Base-by-base conservation (phyloP, 2,888 invertebrate species). In the Euphydryas editha region DNA sequence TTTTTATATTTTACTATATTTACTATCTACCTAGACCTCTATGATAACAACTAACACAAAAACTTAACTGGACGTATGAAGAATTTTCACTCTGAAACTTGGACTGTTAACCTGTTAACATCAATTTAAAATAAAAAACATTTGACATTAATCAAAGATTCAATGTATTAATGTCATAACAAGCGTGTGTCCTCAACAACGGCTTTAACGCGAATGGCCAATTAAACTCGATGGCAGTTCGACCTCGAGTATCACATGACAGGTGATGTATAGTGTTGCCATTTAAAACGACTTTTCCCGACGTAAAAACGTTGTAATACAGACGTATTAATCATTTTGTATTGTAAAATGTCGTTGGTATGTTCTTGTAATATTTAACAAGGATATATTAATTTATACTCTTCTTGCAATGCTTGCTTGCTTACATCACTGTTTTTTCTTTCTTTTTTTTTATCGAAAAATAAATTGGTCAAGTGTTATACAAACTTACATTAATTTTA, bases 251-350 rank as follows among this genome's bases (percentile, higher is more conserved):
- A 47, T 37, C 36, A 39, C 46, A 46, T 62, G 62, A 62, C 62
- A 47, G 62, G 62, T 62, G 58, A 63, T 44, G 63, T 58, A 63
- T 51, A 58, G 58, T 63, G 63, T 58, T 63, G 58, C 63, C 63
- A 63, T 58, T 58, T 63, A 58, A 58, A 51, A 57, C 49, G 58
- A 57, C 58, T 63, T 63, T 51, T 49, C 58, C 24, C 58, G 20
- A 42, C 49, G 63, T 24, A 24, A 39, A 51, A 63, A 63, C 42
- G 58, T 51, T 39, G 63, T 47, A 47, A 20, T n/a, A 42, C 39
- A 49, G 6, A 30, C 6, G 2, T 63, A 42, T 42, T 49, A n/a
- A 18, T 42, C 49, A 18, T 49, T 63, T 57, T 55, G 15, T 4
- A 60, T 46, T 17, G 44, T 46, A n/a, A 17, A n/a, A n/a, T 15